Base-by-base conservation (phyloP, 2,888 invertebrate species). In the Syrphus vitripennis region DNA sequence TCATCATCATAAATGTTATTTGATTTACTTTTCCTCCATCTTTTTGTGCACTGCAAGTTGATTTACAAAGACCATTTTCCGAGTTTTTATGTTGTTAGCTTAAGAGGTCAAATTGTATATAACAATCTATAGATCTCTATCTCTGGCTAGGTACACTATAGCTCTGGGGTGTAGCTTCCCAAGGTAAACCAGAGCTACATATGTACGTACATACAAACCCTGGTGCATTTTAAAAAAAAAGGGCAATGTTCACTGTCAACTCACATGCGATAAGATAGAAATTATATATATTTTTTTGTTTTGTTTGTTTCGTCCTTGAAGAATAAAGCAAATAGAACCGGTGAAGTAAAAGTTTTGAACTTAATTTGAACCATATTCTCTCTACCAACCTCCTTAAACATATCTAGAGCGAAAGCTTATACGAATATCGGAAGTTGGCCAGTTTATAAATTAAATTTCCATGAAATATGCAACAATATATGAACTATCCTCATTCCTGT, bases 191-290 rank as follows among this genome's bases (percentile, higher is more conserved):
- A 50, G 50, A 16, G n/a, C 6, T 14, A 37, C n/a, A n/a, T n/a
- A n/a, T n/a, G n/a, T n/a, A n/a, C n/a, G n/a, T n/a, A n/a, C n/a
- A n/a, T n/a, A n/a, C 9, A 63, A 45, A 65, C 65, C 65, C 67
- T 19, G 19, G 29, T 48, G 67, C 34, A 67, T 31, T 65, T 50
- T 31, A 1, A 21, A 65, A 21, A 1, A 21, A 65, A 21, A 50
- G 67, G 50, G 48, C 67, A 67, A 21, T 67, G 34, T 50, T 67
- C 67, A 67, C 50, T 67, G 67, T 67, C 67, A 67, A 67, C 67
- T 50, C 21, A 50, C 50, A 50, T 67, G 67, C 67, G 67, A 67
- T 67, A 67, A 67, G 50, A 34, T 67, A 50, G 21, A 21, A 50
- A 21, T n/a, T n/a, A 42, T n/a, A 67, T 9, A 24, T 14, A n/a